These are phyloP conservation scores for Sepiola atlantica DNA, from an alignment of 2,888 invertebrate genomes.

Conservation along the genomic window DNA sequence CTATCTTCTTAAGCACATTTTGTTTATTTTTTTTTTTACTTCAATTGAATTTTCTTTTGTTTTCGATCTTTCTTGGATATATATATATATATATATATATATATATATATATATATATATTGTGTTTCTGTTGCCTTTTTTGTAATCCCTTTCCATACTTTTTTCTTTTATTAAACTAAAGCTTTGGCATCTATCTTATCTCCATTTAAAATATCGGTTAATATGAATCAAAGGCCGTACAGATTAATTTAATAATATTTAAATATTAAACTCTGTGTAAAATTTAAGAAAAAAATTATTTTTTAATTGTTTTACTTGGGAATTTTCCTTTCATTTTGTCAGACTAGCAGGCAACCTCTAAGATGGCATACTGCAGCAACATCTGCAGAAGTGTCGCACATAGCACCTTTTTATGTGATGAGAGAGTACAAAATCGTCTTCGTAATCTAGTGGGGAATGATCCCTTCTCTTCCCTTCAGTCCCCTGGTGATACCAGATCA, in stretches of 20 bases:
- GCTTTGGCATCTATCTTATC: neutral
- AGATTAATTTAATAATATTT: neutral
- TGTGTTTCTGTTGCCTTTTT: neutral
- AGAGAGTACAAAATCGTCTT: too few species aligned
- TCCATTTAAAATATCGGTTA: slow-evolving; percentile 32
- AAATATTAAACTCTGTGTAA: neutral
- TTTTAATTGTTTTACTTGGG: too few species aligned
- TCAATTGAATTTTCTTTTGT: neutral
- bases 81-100: too few species aligned
- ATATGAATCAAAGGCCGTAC: neutral
- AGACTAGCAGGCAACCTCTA: too few species aligned
- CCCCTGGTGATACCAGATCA: too few species aligned
- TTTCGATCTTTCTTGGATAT: too few species aligned
- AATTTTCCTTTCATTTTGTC: too few species aligned
- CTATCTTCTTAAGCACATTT: neutral
- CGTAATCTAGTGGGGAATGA: too few species aligned
- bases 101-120: neutral
- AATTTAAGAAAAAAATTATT: neutral
- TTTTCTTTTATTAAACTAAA: neutral
- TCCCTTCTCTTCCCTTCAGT: too few species aligned
- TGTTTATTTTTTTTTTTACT: neutral
- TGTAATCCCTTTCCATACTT: neutral
- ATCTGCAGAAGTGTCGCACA: too few species aligned
- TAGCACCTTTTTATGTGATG: too few species aligned
- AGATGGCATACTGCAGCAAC: too few species aligned